Percentiles rank a stretch among this genome's conserved stretches.
Conservation (phyloP, 2,797 vertebrate genomes). For the Sebastiscus albofasciatus region DNA sequence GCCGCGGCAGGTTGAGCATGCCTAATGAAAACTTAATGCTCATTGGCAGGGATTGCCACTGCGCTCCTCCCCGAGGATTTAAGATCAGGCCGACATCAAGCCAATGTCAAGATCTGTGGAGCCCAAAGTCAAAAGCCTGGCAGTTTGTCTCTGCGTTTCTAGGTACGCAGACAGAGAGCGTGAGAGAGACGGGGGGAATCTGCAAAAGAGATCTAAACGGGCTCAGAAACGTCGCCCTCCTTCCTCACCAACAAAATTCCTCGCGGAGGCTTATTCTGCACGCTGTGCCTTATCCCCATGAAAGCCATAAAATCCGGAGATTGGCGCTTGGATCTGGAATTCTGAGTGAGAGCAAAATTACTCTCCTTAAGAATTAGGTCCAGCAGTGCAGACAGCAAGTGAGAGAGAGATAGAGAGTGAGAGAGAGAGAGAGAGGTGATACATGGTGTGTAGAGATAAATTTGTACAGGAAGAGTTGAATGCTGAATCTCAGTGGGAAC, state of each 20-base stretch:
- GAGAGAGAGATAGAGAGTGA: conserved; percentile 18
- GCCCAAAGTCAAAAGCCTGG: conserved; percentile 73
- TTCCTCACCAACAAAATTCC: conserved; percentile 64
- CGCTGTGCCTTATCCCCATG: conserved; percentile 72
- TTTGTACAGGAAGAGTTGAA: conserved; percentile 3
- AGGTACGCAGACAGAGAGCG: conserved; percentile 38
- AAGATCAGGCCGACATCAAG: conserved; percentile 74
- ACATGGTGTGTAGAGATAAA: conserved; percentile 14
- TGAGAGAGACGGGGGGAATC: conserved; percentile 56
- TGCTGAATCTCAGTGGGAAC: conserved; percentile 31
- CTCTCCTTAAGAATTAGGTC: conserved; percentile 65
- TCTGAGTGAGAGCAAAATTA: conserved; percentile 74
- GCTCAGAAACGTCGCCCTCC: conserved; percentile 40
- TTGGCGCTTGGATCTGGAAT: conserved; percentile 75
- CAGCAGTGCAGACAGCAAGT: conserved; percentile 34
- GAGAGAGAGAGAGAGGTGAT: conserved; percentile 16
- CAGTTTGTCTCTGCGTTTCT: conserved; percentile 51
- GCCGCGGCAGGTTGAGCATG: conserved; percentile 63
- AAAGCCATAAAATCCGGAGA: conserved; percentile 78
- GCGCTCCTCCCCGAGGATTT: conserved; percentile 60
- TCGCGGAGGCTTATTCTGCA: conserved; percentile 71
- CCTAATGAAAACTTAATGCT: conserved; percentile 78
- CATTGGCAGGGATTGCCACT: conserved; percentile 69
- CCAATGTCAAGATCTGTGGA: conserved; percentile 78
- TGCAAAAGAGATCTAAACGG: conserved; percentile 69